Evolutionary conservation across 2,888 invertebrate genomes (phyloP).

Genomic region (Latrodectus elegans): DNA sequence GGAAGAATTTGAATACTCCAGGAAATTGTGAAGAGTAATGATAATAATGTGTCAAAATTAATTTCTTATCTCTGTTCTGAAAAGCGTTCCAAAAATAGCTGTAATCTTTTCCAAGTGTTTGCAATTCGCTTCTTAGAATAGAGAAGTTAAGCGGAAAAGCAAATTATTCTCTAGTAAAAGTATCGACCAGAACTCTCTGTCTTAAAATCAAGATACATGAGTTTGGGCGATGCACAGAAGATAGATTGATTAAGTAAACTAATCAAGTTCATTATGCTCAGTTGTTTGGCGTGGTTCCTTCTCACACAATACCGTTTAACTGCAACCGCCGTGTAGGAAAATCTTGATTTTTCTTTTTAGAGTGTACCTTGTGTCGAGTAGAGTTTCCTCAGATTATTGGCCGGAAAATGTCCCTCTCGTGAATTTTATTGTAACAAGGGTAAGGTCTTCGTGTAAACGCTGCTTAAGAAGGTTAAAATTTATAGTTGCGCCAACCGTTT

Average conservation of each 20-base stretch:
- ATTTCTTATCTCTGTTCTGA: too few relatives aligned
- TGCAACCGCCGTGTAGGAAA: neutral
- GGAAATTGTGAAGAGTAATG: too few relatives aligned
- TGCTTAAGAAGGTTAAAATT: too few relatives aligned
- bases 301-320: neutral
- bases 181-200: slow-evolving; percentile 37
- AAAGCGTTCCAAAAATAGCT: too few relatives aligned
- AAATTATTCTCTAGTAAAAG: neutral
- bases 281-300: slow-evolving; percentile 22
- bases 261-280: slow-evolving; percentile 60
- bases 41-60: too few relatives aligned
- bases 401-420: neutral
- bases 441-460: neutral
- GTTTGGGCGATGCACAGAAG: slow-evolving; percentile 45
- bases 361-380: neutral
- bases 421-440: neutral
- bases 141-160: too few relatives aligned
- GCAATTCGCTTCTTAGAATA: too few relatives aligned
- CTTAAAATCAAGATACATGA: slow-evolving; percentile 67
- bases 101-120: too few relatives aligned
- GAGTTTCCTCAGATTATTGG: neutral
- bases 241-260: slow-evolving; percentile 62
- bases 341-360: neutral
- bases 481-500: too few relatives aligned
- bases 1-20: too few relatives aligned